These are phyloP conservation scores for Platypus cylindrus DNA, from an alignment of 2,888 invertebrate species.

Conservation along the genomic window DNA sequence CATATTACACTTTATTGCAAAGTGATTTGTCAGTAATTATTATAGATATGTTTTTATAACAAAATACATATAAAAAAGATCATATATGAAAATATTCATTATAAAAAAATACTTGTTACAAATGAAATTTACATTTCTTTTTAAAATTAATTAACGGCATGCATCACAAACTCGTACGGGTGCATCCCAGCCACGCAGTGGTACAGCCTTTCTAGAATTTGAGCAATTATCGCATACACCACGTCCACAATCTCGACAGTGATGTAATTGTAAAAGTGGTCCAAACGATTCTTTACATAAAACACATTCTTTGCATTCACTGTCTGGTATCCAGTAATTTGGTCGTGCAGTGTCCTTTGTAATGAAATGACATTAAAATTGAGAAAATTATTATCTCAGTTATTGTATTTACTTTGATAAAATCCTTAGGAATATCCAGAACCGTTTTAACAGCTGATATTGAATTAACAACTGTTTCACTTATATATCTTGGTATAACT, in stretches of 20 bases:
- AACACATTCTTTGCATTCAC: slow-evolving; percentile 50
- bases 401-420: slow-evolving; percentile 51
- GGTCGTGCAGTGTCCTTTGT: slow-evolving; percentile 57
- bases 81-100: too few species aligned
- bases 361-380: slow-evolving; percentile 1
- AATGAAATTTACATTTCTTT: too few species aligned
- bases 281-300: slow-evolving; percentile 52
- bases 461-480: slow-evolving; percentile 61
- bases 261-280: slow-evolving; percentile 42
- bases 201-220: slow-evolving; percentile 50
- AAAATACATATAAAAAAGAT: too few species aligned
- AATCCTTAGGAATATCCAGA: slow-evolving; percentile 61
- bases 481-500: slow-evolving; percentile 47
- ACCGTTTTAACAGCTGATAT: slow-evolving; percentile 57
- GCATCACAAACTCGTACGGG: slow-evolving; percentile 64
- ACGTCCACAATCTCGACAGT: slow-evolving; percentile 59
- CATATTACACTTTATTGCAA: too few species aligned
- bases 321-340: slow-evolving; percentile 69
- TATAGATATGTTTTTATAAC: too few species aligned
- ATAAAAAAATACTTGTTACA: too few species aligned
- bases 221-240: slow-evolving; percentile 53
- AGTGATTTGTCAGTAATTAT: too few species aligned
- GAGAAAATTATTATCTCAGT: too few species aligned
- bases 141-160: slow-evolving; percentile 42
- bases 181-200: slow-evolving; percentile 56